A percentile compares a stretch with the other conserved stretches of the same genome.
Conservation (phyloP, 2,888 invertebrate genomes). For the Theretra japonica region DNA sequence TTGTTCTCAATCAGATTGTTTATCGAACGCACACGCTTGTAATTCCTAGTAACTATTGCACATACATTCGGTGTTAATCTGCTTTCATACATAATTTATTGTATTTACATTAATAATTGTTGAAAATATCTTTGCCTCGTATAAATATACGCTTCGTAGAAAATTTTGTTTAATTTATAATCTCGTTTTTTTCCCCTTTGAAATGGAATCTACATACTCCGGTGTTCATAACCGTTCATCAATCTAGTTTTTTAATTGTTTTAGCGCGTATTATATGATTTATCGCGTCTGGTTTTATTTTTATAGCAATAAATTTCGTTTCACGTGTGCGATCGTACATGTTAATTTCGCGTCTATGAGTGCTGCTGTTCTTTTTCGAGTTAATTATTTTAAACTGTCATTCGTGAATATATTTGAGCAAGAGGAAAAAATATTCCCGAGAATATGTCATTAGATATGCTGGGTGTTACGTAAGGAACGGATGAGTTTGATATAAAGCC, state of each 20-base stretch:
- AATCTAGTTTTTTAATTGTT: conserved; percentile 22
- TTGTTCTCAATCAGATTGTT: too few species aligned
- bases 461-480: background rate
- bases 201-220: background rate
- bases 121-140: too few species aligned
- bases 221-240: conserved; percentile 23
- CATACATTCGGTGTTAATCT: too few species aligned
- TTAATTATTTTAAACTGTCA: background rate
- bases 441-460: background rate
- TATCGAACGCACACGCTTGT: too few species aligned
- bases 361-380: background rate
- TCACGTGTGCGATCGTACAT: conserved; percentile 30
- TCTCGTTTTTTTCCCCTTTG: conserved; percentile 5
- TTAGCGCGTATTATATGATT: conserved; percentile 19
- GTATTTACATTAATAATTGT: too few species aligned
- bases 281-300: conserved; percentile 24
- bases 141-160: background rate
- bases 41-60: too few species aligned
- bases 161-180: background rate
- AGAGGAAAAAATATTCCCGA: background rate
- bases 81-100: too few species aligned
- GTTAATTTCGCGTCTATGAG: conserved; percentile 5
- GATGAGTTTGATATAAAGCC: too few species aligned
- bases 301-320: conserved; percentile 18
- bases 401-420: background rate